Conservation (phyloP, 2,113 vertebrate genomes). For the Bubo bubo region DNA sequence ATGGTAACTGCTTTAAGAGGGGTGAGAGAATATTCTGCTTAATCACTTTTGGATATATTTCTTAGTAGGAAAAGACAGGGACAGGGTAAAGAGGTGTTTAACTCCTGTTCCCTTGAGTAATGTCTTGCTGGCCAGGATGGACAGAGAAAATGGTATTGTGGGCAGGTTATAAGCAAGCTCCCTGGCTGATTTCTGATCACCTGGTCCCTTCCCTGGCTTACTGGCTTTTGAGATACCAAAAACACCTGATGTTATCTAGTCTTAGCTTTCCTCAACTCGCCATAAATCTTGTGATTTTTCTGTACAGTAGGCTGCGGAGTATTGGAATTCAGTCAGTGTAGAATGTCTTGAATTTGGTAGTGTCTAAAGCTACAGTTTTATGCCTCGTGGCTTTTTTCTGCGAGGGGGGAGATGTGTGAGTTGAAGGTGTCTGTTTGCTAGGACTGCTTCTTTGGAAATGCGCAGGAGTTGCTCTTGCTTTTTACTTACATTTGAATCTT, state of each 20-base stretch:
- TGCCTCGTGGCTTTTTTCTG: fast-evolving
- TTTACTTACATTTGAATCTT: background rate
- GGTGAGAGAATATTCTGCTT: background rate
- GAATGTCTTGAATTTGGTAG: background rate
- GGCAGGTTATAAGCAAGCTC: background rate
- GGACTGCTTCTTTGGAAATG: background rate
- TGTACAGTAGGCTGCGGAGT: background rate
- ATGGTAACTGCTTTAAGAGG: background rate
- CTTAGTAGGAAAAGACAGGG: background rate
- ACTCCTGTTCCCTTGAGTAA: background rate
- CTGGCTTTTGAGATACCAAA: background rate
- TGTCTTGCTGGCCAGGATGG: background rate
- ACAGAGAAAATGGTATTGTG: background rate
- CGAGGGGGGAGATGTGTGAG: fast-evolving
- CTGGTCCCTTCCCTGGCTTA: background rate
- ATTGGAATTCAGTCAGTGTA: background rate
- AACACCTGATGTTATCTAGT: background rate
- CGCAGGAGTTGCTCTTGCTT: background rate
- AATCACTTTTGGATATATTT: background rate
- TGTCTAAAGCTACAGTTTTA: background rate
- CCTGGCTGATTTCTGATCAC: background rate
- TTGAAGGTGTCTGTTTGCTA: background rate
- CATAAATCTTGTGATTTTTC: background rate
- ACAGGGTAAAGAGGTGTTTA: background rate
- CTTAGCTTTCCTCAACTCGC: background rate